Percentiles rank a stretch among this genome's conserved stretches.
phyloP scores from a whole-genome alignment of 2,888 invertebrate genomes.

The Lithophane leautieri region DNA sequence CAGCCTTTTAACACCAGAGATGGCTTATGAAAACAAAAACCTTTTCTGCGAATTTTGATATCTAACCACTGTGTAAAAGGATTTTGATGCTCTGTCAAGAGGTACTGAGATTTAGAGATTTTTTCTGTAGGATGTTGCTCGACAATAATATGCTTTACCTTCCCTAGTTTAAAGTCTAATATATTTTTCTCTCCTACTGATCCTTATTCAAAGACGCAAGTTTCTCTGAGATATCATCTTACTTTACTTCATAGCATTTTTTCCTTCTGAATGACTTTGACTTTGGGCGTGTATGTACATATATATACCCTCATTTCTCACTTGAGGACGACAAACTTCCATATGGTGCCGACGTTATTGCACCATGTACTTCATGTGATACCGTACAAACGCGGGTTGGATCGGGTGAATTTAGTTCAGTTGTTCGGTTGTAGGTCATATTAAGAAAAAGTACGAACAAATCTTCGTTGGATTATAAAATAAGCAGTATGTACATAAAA shows the following conservation, averaged over 20 bases:
- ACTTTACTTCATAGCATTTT: slow-evolving; percentile 50
- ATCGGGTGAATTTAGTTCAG: slow-evolving; percentile 13
- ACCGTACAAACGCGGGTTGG: slow-evolving; percentile 32
- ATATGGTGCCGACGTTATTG: slow-evolving; percentile 56
- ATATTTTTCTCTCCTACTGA: slow-evolving; percentile 17
- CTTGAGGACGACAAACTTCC: slow-evolving; percentile 32
- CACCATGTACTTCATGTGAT: slow-evolving; percentile 41
- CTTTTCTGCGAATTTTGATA: slow-evolving; percentile 62
- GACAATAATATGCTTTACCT: slow-evolving; percentile 34
- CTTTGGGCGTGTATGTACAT: slow-evolving; percentile 38
- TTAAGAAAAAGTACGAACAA: slow-evolving; percentile 13
- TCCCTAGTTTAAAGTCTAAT: slow-evolving; percentile 25
- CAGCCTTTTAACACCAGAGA: slow-evolving; percentile 62
- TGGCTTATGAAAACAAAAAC: slow-evolving; percentile 68
- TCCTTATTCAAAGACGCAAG: slow-evolving; percentile 22
- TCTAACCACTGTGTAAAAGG: slow-evolving; percentile 61
- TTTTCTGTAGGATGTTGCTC: slow-evolving; percentile 25
- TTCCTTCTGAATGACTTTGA: slow-evolving; percentile 44
- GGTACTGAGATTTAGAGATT: slow-evolving; percentile 53
- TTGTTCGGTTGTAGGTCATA: not conserved
- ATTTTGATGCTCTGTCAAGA: slow-evolving; percentile 62
- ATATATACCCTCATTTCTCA: slow-evolving; percentile 55
- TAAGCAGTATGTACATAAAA: not conserved
- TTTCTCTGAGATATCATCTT: slow-evolving; percentile 45
- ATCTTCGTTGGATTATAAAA: slow-evolving; percentile 2